Conservation (phyloP, 2,888 invertebrate genomes). For the Andrena chrysosceles region DNA sequence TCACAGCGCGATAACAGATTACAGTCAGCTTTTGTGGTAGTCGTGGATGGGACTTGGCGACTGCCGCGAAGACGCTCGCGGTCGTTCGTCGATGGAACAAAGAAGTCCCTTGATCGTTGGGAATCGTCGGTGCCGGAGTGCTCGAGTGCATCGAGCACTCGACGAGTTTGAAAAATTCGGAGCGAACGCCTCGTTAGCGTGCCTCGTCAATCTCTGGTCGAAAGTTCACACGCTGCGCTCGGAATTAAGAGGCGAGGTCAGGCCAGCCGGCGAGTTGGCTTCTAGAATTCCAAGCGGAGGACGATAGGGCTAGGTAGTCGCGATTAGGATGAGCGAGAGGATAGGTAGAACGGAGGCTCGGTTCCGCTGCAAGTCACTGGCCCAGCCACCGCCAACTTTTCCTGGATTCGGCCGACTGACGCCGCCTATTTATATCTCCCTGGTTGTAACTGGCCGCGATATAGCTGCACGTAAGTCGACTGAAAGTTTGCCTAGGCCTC, state of each 20-base stretch:
- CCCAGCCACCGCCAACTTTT: constrained; percentile 55
- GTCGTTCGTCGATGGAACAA: constrained; percentile 40
- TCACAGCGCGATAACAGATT: constrained; percentile 54
- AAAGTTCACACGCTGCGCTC: constrained; percentile 28
- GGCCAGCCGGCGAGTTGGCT: too few relatives aligned
- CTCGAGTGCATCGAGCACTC: constrained; percentile 21
- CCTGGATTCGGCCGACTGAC: constrained; percentile 64
- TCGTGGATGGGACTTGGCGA: constrained; percentile 1
- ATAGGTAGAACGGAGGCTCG: constrained; percentile 14
- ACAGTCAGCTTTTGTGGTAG: constrained; percentile 52
- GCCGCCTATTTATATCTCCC: constrained; percentile 65
- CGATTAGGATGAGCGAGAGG: background rate
- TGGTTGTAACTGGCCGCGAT: constrained; percentile 50
- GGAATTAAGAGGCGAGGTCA: too few relatives aligned
- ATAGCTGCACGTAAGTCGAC: constrained; percentile 25
- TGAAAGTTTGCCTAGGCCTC: constrained; percentile 36
- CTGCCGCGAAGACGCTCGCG: constrained; percentile 14
- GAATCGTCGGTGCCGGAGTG: constrained; percentile 15
- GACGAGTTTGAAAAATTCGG: background rate
- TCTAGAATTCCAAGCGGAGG: background rate
- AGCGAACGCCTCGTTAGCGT: constrained; percentile 39
- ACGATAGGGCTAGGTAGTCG: background rate
- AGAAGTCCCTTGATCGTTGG: constrained; percentile 52
- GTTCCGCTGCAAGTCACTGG: constrained; percentile 26
- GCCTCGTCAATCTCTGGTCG: constrained; percentile 12